Base-by-base conservation (phyloP, 2,113 vertebrate genomes). In the Triplophysa rosa region DNA sequence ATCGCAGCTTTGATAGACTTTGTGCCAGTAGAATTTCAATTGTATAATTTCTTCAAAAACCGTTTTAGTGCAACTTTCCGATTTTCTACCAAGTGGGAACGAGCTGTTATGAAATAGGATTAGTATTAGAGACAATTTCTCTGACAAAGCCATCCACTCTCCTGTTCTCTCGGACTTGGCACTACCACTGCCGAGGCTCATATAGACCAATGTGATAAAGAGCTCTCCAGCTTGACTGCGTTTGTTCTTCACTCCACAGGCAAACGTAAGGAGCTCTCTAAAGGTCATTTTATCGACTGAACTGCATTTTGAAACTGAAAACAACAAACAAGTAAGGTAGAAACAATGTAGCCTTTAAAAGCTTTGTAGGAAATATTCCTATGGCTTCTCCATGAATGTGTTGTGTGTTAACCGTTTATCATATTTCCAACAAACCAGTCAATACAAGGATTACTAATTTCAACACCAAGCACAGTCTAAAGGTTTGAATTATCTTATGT, bases 41-140 rank as follows among this genome's bases (percentile, higher is more conserved):
- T 82, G 72, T 59, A 72, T 29, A 76, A 83, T 89, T 84, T 84
- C 73, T 77, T 82, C 77, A 74, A 64, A 77, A 65, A 69, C 12
- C 3, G 76, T 82, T 80, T 77, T 83, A 84, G 72, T 84, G 67
- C 81, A 84, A 66, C 81, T 88, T 86, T 87, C 82, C 8, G 80
- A 90, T 89, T 85, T 88, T 87, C 80, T 63, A 64, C 62, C 85
- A 74, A 87, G 87, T 8, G 71, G 80, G 79, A 89, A 85, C 85
- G 86, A 89, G 88, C 82, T 89, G 80, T 86, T 87, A 86, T 92
- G 87, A 91, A 91, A 91, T 90, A 80, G 82, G 89, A 91, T 91
- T 91, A 87, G 84, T 82, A 61, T 85, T 85, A 88, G 86, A 89
- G 87, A 90, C 91, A 89, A 87, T 90, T 90, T 90, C 78, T 84